Evolutionary conservation across 2,888 invertebrate genomes (phyloP).

Genomic region (Sminthurinus aureus): DNA sequence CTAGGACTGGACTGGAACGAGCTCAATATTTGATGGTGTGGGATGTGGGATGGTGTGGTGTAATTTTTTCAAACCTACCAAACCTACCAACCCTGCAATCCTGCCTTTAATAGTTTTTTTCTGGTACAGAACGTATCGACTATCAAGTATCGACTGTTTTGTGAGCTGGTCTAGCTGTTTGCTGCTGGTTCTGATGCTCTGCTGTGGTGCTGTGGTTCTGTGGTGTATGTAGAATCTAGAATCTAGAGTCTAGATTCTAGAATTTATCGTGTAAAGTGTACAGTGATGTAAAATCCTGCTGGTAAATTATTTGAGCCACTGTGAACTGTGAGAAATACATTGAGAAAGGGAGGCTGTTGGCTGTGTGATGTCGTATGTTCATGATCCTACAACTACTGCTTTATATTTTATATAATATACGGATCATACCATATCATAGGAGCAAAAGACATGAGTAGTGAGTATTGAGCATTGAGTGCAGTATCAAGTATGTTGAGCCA

Average conservation of each 20-base stretch:
- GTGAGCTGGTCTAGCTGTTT: no score
- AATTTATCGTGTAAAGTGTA: slow-evolving; percentile 25
- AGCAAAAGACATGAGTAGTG: no score
- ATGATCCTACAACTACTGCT: neutral
- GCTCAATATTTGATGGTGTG: neutral
- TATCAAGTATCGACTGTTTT: no score
- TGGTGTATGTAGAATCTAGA: neutral
- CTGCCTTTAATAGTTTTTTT: neutral
- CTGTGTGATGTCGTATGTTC: neutral
- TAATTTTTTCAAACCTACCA: slow-evolving; percentile 10
- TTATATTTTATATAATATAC: neutral
- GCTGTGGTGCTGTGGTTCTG: neutral
- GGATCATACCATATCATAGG: no score
- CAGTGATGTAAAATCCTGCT: slow-evolving; percentile 23
- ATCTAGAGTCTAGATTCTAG: neutral
- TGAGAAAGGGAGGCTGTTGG: neutral
- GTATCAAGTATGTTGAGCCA: no score
- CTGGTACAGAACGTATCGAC: neutral
- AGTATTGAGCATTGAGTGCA: neutral
- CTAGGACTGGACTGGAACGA: neutral
- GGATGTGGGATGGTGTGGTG: slow-evolving; percentile 24
- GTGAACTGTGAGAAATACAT: neutral
- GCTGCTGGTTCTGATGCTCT: no score
- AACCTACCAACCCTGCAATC: neutral
- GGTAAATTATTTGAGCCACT: slow-evolving; percentile 31